These are phyloP conservation scores for Stylophora pistillata DNA, from an alignment of 64 coral and sea anemone genomes.

Conservation along the genomic window DNA sequence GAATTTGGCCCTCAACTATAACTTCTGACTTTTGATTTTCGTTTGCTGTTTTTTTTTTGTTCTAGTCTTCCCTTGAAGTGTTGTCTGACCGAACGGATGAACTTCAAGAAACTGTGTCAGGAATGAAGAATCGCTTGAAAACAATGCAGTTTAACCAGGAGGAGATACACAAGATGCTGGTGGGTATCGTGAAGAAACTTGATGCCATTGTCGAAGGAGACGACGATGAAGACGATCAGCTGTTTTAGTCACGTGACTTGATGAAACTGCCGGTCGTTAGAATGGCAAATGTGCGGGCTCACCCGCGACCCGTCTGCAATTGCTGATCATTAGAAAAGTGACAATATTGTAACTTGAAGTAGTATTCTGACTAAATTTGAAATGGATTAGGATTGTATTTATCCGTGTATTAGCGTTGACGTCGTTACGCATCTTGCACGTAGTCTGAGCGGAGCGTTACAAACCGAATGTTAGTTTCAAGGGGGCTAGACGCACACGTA, in stretches of 20 bases:
- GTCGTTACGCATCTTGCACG: no score
- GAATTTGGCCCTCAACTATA: no score
- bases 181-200: conserved; percentile 59
- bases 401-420: no score
- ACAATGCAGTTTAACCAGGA: conserved; percentile 55
- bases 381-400: no score
- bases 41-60: background rate
- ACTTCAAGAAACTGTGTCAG: conserved; percentile 34
- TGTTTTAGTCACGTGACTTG: conserved; percentile 35
- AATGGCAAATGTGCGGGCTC: background rate
- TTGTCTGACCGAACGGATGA: conserved; percentile 50
- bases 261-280: background rate
- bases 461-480: no score
- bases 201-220: conserved; percentile 64
- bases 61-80: conserved; percentile 38
- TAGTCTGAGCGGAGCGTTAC: no score
- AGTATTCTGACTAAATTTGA: no score
- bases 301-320: background rate
- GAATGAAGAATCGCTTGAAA: conserved; percentile 27
- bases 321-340: background rate
- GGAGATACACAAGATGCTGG: conserved; percentile 62
- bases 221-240: conserved; percentile 46
- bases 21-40: background rate
- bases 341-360: background rate
- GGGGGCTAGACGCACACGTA: no score